Evolutionary conservation across 2,888 invertebrate genomes (phyloP), one percentile per base, ranked within the genome.

Genomic region (Esperia sulphurella): DNA sequence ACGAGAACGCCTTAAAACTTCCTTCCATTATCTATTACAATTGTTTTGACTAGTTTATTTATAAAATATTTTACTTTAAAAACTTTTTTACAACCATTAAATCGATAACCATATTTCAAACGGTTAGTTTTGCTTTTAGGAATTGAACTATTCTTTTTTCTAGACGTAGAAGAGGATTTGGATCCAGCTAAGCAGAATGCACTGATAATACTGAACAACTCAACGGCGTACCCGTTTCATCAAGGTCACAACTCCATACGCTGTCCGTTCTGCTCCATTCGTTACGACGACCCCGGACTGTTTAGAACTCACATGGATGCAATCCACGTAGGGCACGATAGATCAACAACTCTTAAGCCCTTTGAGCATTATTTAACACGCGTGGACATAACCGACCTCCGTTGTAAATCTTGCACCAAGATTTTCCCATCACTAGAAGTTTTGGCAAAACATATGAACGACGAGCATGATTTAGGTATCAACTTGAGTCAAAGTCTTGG

Each of bases 111-210:
- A 3, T 21, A 5, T 21, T 21, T 21, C 2, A 21, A 21, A 21
- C 21, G 2, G 21, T 3, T 21, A 21, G 21, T 21, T 21, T 21
- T 2, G 5, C 21, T 21, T 5, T 37, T 6, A 10, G 12, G 12
- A 12, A 10, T 37, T 37, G 12, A 37, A 37, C 10, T 49, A 47
- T 58, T 59, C 54, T 59, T 49, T 58, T 58, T 62, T 62, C 53
- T 62, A 62, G 59, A 53, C 53, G 43, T 33, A 13, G 28, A 33
- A 43, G 42, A 31, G 45, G n/a, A 45, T 48, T 46, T 45, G 51
- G 62, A 61, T 53, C 55, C 61, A 43, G 62, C 52, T 51, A 58
- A 62, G 52, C 56, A 57, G 52, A 70, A 68, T 52, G 64, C 68
- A 30, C 55, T 59, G 53, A 41, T 59, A 14, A 52, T 65, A 31